These are phyloP conservation scores for Esox masquinongy DNA, from an alignment of 2,797 vertebrate species.

Conservation along the genomic window DNA sequence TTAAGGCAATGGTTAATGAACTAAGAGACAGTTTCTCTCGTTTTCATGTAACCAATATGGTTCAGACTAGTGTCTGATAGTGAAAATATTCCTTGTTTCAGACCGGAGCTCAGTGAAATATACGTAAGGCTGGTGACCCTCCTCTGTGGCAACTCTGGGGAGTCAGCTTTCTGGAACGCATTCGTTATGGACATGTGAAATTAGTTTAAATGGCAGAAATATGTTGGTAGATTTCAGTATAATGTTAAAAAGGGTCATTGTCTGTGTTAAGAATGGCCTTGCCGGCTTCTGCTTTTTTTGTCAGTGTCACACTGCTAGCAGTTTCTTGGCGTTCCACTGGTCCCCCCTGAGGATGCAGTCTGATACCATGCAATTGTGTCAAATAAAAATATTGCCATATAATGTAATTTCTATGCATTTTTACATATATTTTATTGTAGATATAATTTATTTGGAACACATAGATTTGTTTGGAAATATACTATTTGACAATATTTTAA, in stretches of 20 bases:
- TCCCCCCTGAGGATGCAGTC: not conserved
- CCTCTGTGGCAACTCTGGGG: not conserved
- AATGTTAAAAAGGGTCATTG: not conserved
- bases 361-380: not conserved
- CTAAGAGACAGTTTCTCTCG: not conserved
- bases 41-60: not conserved
- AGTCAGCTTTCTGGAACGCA: constrained; percentile 7
- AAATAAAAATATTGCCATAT: not conserved
- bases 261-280: not conserved
- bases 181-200: constrained; percentile 2
- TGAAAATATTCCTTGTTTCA: not conserved
- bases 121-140: not conserved
- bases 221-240: not conserved
- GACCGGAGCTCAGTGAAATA: not conserved
- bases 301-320: not conserved
- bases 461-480: no score
- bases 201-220: not conserved
- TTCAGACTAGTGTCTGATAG: not conserved
- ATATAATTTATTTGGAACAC: no score
- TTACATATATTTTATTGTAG: no score
- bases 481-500: no score
- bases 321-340: not conserved
- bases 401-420: no score
- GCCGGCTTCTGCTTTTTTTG: not conserved
- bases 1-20: constrained; percentile 1